Base-by-base conservation (phyloP, 1,140 invertebrate species). In the Drosophila equinoxialis region DNA sequence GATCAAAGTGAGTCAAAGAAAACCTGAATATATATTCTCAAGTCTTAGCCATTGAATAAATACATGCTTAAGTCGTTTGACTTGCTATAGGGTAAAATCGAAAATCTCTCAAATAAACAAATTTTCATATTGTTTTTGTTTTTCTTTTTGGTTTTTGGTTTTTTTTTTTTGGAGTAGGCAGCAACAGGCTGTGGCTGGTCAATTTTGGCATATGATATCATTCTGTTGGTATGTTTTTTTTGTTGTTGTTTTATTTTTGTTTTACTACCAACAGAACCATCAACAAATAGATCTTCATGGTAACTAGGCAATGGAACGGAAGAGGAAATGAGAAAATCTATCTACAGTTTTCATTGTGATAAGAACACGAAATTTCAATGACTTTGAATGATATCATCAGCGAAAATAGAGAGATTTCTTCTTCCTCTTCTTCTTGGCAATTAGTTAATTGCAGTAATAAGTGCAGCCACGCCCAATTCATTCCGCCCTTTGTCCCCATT, bases 401-500 rank as follows among this genome's bases (percentile, higher is more conserved):
- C 33, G 33, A 35, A 58, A 57, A 57, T n/a, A 57, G 6, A 57
- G 6, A 57, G n/a, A 30, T 8, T 33, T 17, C 13, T 8, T 14
- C 7, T 57, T 30, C 30, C 0, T 26, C 23, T 26, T 23, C 23
- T 2, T 4, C 23, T 26, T 26, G 3, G 30, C 57, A 59, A 37
- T 59, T 59, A 23, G 45, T 51, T 37, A 59, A 59, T 37, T 59
- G 57, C 57, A 59, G 57, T 59, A 59, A 59, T 59, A 59, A 59
- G 33, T 59, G 45, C 17, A 1, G 10, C 45, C 45, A n/a, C 45
- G 20, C 45, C 45, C 45, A 51, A 30, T 30, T 30, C 30, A 6
- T 5, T 6, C 5, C 30, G 30, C 30, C 30, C 30, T 30, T 30
- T 30, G 5, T 0, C 30, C 30, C 30, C 30, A 30, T 30, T 30